A percentile compares a stretch with the other conserved stretches of the same genome.
phyloP scores from a whole-genome alignment of 1,140 invertebrate genomes.

The Pogonomyrmex californicus region DNA sequence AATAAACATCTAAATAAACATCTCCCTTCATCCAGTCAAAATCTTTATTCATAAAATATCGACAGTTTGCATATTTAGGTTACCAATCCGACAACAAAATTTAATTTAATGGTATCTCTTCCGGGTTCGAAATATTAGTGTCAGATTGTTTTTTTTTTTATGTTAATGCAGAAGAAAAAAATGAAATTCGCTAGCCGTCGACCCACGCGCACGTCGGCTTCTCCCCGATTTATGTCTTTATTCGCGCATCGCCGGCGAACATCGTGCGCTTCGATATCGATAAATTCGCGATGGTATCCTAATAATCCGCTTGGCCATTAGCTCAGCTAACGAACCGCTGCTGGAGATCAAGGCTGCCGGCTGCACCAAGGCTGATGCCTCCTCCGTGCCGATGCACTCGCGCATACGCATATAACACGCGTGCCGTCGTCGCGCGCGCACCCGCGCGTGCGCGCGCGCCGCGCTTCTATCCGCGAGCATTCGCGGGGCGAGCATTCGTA shows the following conservation, averaged over 20 bases:
- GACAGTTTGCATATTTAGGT: background rate
- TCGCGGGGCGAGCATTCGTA: conserved; percentile 1
- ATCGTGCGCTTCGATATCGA: conserved; percentile 39
- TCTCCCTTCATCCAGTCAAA: background rate
- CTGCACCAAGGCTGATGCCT: conserved; percentile 32
- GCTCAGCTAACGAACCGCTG: conserved; percentile 65
- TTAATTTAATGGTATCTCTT: background rate
- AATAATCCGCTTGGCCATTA: conserved; percentile 66
- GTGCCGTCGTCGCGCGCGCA: background rate
- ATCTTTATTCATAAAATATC: background rate
- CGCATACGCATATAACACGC: conserved; percentile 10
- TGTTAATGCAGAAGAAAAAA: background rate
- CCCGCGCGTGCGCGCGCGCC: background rate
- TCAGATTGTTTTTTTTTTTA: too few relatives aligned
- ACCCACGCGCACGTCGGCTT: too few relatives aligned
- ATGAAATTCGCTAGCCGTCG: background rate
- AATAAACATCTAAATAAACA: background rate
- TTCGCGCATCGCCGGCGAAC: background rate
- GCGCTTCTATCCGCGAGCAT: background rate
- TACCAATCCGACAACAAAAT: background rate
- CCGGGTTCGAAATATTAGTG: too few relatives aligned
- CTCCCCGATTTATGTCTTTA: background rate
- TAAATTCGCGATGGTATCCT: conserved; percentile 64
- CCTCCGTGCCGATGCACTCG: conserved; percentile 51
- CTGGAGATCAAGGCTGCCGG: conserved; percentile 47